A percentile compares a stretch with the other conserved stretches of the same genome.
These are phyloP conservation scores for Syngnathus scovelli DNA, from an alignment of 2,113 vertebrate species.

Conservation along the genomic window DNA sequence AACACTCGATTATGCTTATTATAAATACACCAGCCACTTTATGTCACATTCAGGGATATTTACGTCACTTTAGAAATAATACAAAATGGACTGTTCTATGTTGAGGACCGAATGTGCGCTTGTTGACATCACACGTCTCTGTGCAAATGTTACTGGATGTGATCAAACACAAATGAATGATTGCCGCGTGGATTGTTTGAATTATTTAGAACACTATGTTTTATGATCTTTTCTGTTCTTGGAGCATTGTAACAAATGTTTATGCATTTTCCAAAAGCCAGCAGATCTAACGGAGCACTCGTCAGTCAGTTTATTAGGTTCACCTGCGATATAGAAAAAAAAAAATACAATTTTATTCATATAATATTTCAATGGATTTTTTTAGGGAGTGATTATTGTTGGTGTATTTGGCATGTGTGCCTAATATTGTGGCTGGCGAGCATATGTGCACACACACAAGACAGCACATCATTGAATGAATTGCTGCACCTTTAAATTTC, in stretches of 20 bases:
- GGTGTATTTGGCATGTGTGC: not conserved
- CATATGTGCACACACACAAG: not conserved
- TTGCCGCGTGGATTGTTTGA: not conserved
- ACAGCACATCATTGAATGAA: not conserved
- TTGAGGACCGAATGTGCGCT: not conserved
- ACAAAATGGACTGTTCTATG: slow-evolving; percentile 3
- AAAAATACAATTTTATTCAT: not conserved
- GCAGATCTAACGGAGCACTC: not conserved
- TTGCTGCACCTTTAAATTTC: not conserved
- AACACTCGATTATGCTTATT: slow-evolving; percentile 26
- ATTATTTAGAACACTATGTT: not conserved
- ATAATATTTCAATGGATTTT: not conserved
- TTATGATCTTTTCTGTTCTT: not conserved
- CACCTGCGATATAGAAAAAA: slow-evolving; percentile 1
- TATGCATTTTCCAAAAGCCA: not conserved
- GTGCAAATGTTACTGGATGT: not conserved
- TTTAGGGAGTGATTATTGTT: not conserved
- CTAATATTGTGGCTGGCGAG: not conserved
- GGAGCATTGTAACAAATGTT: not conserved
- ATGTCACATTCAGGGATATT: slow-evolving; percentile 51
- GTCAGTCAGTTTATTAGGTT: not conserved
- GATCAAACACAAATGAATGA: not conserved
- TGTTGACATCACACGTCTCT: not conserved
- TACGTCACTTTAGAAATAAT: slow-evolving; percentile 15
- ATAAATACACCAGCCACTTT: slow-evolving; percentile 28